Percentiles rank a stretch among this genome's conserved stretches.
Evolutionary conservation across 2,888 invertebrate species (phyloP).

Genomic region (Hoplodrina blanda): DNA sequence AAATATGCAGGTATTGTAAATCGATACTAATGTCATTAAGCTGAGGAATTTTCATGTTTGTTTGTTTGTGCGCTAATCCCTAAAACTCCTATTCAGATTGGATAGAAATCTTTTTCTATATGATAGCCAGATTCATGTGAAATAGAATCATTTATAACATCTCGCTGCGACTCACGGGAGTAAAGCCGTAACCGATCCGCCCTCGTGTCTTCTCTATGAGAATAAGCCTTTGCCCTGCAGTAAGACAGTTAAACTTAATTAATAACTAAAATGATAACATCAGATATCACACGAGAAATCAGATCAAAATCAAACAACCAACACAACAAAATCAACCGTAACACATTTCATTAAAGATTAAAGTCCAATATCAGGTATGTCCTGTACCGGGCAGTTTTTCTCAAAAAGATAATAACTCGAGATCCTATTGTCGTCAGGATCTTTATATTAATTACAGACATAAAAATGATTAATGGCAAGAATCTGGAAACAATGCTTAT

Average conservation of each 20-base stretch:
- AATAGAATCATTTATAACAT: too few species aligned
- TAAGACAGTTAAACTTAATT: background rate
- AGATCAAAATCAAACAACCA: background rate
- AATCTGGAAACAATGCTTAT: conserved; percentile 87
- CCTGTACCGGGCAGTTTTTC: conserved; percentile 65
- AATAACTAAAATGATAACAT: conserved; percentile 15
- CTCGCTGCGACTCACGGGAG: too few species aligned
- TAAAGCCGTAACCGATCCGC: too few species aligned
- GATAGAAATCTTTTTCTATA: too few species aligned
- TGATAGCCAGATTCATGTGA: too few species aligned
- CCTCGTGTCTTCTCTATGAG: too few species aligned
- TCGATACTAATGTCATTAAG: too few species aligned
- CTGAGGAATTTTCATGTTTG: too few species aligned
- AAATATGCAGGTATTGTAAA: too few species aligned
- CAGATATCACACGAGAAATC: conserved; percentile 11
- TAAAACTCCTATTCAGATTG: too few species aligned
- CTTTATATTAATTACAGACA: conserved; percentile 89
- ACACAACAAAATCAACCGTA: conserved; percentile 21
- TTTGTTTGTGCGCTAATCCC: too few species aligned
- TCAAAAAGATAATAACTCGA: conserved; percentile 73
- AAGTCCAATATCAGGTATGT: conserved; percentile 6
- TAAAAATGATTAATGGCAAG: conserved; percentile 88
- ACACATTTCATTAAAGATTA: conserved; percentile 4
- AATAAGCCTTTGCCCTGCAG: too few species aligned
- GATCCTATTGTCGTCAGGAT: conserved; percentile 80